phyloP scores from a whole-genome alignment of 1,140 invertebrate species.

The Drosophila saltans region DNA sequence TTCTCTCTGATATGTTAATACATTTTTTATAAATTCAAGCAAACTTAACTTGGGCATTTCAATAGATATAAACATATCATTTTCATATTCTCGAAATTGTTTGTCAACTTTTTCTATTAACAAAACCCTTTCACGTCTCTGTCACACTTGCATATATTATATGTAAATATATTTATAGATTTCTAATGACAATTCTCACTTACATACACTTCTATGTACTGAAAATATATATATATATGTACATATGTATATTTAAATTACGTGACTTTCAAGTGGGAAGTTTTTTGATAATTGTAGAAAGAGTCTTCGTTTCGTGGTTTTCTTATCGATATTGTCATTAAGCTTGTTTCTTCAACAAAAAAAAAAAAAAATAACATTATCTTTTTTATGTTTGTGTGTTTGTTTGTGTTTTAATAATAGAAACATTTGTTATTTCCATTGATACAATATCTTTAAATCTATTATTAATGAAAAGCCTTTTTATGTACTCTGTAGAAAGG shows the following conservation, averaged over 20 bases:
- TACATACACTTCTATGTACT: not conserved
- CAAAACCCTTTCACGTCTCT: constrained; percentile 46
- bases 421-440: constrained; percentile 13
- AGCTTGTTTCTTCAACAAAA: not conserved
- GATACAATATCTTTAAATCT: not conserved
- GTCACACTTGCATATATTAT: constrained; percentile 34
- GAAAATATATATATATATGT: not conserved
- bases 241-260: constrained; percentile 45
- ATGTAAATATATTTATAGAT: constrained; percentile 3
- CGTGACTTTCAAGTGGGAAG: constrained; percentile 57
- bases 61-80: too few species aligned
- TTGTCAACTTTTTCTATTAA: not conserved
- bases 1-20: too few species aligned
- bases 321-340: constrained; percentile 38
- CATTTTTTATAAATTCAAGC: too few species aligned
- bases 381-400: constrained; percentile 4
- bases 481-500: not conserved
- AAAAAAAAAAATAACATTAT: constrained; percentile 1
- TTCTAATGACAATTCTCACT: constrained; percentile 7
- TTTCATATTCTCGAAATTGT: not conserved
- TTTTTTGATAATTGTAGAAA: constrained; percentile 45
- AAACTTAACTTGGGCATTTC: too few species aligned
- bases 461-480: not conserved
- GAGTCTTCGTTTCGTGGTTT: constrained; percentile 32
- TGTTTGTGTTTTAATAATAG: constrained; percentile 24